A percentile compares a stretch with the other conserved stretches of the same genome.
Evolutionary conservation across 92 coral and sea anemone genomes (phyloP).

Genomic region (Parazoanthus atlanticus): DNA sequence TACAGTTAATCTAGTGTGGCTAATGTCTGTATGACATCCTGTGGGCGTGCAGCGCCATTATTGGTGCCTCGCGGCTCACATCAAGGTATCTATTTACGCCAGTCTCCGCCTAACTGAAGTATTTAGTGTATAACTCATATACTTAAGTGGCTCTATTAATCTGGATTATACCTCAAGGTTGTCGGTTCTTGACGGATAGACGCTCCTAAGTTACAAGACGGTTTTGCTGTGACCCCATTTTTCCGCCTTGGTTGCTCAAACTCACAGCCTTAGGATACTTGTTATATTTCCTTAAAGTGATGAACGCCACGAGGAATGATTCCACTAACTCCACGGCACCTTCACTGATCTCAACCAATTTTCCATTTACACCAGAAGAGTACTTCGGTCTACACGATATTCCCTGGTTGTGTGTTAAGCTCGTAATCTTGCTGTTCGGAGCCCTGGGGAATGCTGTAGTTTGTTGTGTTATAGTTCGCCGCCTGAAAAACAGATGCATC

Average conservation of each 20-base stretch:
- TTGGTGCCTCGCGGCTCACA: neutral
- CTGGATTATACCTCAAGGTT: neutral
- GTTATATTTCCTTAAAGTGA: neutral
- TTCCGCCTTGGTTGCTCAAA: neutral
- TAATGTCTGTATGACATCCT: neutral
- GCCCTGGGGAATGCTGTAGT: slow-evolving; percentile 7
- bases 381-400: neutral
- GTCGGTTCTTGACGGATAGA: neutral
- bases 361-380: neutral
- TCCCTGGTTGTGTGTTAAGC: slow-evolving; percentile 13
- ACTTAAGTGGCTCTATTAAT: neutral
- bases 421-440: neutral
- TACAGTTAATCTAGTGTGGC: neutral
- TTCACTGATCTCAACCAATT: neutral
- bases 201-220: neutral
- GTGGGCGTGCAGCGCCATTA: neutral
- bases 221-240: neutral
- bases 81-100: neutral
- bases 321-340: neutral
- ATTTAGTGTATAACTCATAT: slow-evolving; percentile 1
- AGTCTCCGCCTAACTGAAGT: slow-evolving; percentile 28
- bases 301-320: neutral
- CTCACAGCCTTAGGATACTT: neutral
- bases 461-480: slow-evolving; percentile 12
- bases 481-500: slow-evolving; percentile 3